Evolutionary conservation across 2,888 invertebrate genomes (phyloP).

Genomic region (Agrochola litura): DNA sequence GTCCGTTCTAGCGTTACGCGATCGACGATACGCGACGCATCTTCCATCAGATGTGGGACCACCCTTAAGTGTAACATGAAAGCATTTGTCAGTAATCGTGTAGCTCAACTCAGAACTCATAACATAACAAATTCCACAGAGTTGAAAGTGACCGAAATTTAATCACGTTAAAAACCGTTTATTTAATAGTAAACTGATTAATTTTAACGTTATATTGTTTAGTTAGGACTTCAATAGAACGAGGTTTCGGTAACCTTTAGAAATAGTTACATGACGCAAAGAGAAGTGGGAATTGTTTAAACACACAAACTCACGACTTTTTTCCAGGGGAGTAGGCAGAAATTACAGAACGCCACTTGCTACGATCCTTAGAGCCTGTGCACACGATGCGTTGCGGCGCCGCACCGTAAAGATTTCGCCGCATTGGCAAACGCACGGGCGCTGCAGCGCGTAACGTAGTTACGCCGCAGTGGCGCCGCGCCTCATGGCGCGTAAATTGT

Average conservation of each 20-base stretch:
- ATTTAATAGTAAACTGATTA: slow-evolving; percentile 13
- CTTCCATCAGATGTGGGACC: too few relatives aligned
- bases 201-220: slow-evolving; percentile 28
- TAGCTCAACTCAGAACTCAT: too few relatives aligned
- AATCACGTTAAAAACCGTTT: not conserved
- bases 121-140: not conserved
- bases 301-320: not conserved
- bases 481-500: too few relatives aligned
- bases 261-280: not conserved
- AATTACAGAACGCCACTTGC: not conserved
- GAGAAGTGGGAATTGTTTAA: not conserved
- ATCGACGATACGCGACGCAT: not conserved
- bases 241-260: not conserved
- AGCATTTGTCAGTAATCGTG: too few relatives aligned
- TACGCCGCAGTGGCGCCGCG: too few relatives aligned
- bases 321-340: not conserved
- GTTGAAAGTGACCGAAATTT: not conserved
- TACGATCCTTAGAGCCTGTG: too few relatives aligned
- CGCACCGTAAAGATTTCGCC: too few relatives aligned
- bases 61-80: too few relatives aligned
- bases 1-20: too few relatives aligned
- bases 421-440: too few relatives aligned
- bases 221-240: slow-evolving; percentile 19
- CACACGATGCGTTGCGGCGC: too few relatives aligned
- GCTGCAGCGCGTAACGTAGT: too few relatives aligned